Conservation (phyloP, 2,113 vertebrate genomes). For the Cyprinodon brontotheroides region DNA sequence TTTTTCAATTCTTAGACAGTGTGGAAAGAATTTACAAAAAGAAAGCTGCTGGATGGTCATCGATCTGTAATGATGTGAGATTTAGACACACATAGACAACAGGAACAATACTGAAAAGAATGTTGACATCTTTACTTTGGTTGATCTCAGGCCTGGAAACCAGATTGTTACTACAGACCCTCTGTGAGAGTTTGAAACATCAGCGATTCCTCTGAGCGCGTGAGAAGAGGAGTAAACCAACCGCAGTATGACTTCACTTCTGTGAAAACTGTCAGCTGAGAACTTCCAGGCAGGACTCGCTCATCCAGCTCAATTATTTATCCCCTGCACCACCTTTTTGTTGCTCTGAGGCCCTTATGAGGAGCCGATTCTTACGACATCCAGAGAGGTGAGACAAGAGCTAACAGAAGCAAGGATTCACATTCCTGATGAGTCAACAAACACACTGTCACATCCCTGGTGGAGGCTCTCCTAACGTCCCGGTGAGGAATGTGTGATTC, state of each 20-base stretch:
- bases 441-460: slow-evolving; percentile 1
- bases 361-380: background rate
- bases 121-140: background rate
- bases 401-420: slow-evolving; percentile 12
- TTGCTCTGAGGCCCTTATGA: background rate
- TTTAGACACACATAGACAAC: no score
- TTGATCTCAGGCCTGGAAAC: background rate
- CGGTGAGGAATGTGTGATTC: slow-evolving; percentile 48
- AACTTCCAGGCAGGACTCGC: slow-evolving; percentile 18
- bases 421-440: slow-evolving; percentile 9
- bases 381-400: background rate
- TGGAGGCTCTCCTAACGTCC: slow-evolving; percentile 14
- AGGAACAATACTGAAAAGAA: background rate
- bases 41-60: no score
- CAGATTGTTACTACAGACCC: background rate
- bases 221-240: background rate
- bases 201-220: background rate
- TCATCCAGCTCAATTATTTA: slow-evolving; percentile 18
- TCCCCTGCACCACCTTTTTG: background rate
- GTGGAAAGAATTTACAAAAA: no score
- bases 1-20: no score
- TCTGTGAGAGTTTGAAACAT: background rate
- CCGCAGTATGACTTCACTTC: slow-evolving; percentile 8
- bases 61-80: no score
- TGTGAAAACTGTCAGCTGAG: slow-evolving; percentile 2